These are phyloP conservation scores for Pomacea maculata DNA, from an alignment of 1,140 invertebrate genomes.

Conservation along the genomic window DNA sequence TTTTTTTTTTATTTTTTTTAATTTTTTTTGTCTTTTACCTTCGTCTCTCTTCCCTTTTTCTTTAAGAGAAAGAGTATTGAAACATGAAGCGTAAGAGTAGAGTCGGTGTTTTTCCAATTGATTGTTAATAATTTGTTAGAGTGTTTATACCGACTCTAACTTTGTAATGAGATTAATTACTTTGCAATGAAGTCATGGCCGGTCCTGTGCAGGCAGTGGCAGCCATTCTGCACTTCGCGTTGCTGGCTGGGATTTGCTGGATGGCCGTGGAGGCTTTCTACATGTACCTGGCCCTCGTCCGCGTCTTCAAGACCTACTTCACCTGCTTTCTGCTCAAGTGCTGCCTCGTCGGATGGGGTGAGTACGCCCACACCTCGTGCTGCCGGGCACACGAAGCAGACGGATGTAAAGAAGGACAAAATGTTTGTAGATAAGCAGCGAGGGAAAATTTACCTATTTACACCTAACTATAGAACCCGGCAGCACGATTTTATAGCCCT, in stretches of 20 bases:
- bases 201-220: conserved; percentile 49
- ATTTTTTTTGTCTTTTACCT: no score
- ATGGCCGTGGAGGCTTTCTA: conserved; percentile 63
- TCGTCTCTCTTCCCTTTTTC: no score
- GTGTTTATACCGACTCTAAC: background rate
- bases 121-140: conserved; percentile 39
- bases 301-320: conserved; percentile 63
- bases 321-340: conserved; percentile 68
- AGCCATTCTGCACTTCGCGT: conserved; percentile 55
- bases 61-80: background rate
- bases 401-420: background rate
- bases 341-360: conserved; percentile 69
- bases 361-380: conserved; percentile 26
- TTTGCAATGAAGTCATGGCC: no score
- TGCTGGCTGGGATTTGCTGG: conserved; percentile 58
- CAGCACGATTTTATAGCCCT: no score
- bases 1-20: no score
- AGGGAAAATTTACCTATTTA: background rate
- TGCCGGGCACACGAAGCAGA: background rate
- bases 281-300: conserved; percentile 61
- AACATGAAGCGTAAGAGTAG: background rate
- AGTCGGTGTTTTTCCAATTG: conserved; percentile 1
- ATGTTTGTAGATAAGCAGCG: background rate
- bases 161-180: no score
- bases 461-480: background rate